Percentiles rank a stretch among this genome's conserved stretches.
phyloP scores from a whole-genome alignment of 2,888 invertebrate species.

The Macrophya annulata region DNA sequence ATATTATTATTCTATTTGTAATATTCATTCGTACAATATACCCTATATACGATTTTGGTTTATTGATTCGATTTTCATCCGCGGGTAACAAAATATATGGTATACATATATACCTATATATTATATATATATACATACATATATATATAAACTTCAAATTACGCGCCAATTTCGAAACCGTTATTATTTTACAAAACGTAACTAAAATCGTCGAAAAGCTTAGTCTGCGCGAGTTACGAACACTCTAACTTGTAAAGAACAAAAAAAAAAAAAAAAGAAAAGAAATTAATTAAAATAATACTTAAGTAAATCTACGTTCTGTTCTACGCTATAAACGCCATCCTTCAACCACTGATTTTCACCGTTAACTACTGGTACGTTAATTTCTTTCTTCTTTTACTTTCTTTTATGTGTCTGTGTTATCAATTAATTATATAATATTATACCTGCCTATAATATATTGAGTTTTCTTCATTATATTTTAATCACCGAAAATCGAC shows the following conservation, averaged over 20 bases:
- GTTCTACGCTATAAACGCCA: slow-evolving; percentile 43
- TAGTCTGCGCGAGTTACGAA: slow-evolving; percentile 6
- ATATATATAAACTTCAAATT: slow-evolving; percentile 13
- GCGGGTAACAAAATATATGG: slow-evolving; percentile 33
- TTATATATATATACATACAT: neutral
- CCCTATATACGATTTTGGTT: neutral
- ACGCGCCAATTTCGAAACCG: slow-evolving; percentile 39
- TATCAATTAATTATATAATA: slow-evolving; percentile 24
- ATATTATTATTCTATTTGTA: neutral
- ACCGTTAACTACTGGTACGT: slow-evolving; percentile 78
- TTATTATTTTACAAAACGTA: slow-evolving; percentile 23
- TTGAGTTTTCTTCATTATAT: neutral
- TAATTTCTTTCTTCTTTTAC: slow-evolving; percentile 77
- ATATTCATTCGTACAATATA: neutral
- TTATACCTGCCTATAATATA: slow-evolving; percentile 9
- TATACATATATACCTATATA: neutral
- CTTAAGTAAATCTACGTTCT: slow-evolving; percentile 32
- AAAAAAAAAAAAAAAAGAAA: neutral
- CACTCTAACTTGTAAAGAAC: neutral
- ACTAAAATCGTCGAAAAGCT: slow-evolving; percentile 19
- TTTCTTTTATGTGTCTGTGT: slow-evolving; percentile 67
- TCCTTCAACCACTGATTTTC: slow-evolving; percentile 78
- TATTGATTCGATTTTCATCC: slow-evolving; percentile 2
- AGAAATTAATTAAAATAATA: neutral
- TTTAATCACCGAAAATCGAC: neutral